phyloP scores from a whole-genome alignment of 2,888 invertebrate species.

The Torymus texanus region DNA sequence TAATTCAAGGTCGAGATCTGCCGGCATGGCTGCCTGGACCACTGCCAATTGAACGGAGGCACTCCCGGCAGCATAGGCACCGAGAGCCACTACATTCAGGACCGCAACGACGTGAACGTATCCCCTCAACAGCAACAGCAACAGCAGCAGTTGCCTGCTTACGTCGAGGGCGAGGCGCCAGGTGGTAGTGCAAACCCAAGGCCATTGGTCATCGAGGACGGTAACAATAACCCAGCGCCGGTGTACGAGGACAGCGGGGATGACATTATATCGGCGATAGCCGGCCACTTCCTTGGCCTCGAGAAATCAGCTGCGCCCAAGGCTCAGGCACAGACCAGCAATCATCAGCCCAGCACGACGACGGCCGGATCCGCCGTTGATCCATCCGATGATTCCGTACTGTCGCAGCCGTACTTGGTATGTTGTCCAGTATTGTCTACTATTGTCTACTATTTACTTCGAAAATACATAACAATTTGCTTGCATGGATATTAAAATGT shows the following conservation, averaged over 20 bases:
- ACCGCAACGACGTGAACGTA: slow-evolving; percentile 76
- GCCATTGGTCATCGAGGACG: slow-evolving; percentile 71
- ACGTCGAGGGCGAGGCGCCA: slow-evolving; percentile 26
- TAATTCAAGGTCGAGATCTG: slow-evolving; percentile 85
- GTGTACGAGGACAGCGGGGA: slow-evolving; percentile 80
- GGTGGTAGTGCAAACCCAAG: slow-evolving; percentile 65
- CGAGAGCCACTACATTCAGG: slow-evolving; percentile 77
- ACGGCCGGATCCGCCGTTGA: slow-evolving; percentile 64
- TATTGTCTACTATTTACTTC: no score
- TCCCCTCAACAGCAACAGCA: slow-evolving; percentile 71
- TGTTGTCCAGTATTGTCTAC: slow-evolving; percentile 27
- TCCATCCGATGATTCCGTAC: slow-evolving; percentile 63
- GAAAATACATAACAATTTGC: no score
- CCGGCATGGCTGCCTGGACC: slow-evolving; percentile 92
- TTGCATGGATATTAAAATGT: no score
- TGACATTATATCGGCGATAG: slow-evolving; percentile 73
- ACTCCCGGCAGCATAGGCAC: no score
- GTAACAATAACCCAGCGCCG: slow-evolving; percentile 64
- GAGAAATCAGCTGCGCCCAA: slow-evolving; percentile 73
- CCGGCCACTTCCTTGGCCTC: slow-evolving; percentile 73
- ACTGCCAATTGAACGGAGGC: slow-evolving; percentile 83
- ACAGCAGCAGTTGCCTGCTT: not conserved
- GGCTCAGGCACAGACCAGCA: slow-evolving; percentile 71
- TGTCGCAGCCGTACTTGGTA: slow-evolving; percentile 70
- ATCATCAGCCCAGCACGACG: slow-evolving; percentile 64